Base-by-base conservation (phyloP, 2,888 invertebrate genomes). In the Cephalotes varians region DNA sequence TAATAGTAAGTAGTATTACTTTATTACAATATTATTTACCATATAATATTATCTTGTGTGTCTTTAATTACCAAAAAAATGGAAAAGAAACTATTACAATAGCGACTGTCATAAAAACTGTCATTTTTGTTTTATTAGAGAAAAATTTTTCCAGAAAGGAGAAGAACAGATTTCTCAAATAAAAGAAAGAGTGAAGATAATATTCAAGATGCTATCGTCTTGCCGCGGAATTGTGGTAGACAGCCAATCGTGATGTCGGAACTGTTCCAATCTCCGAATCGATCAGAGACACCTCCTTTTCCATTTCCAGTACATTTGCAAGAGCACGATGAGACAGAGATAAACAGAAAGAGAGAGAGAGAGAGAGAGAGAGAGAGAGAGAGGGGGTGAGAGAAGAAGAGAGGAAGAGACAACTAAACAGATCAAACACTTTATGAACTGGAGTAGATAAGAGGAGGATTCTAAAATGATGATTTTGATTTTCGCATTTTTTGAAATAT, bases 241-340 rank as follows among this genome's bases (percentile, higher is more conserved):
- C 82, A 87, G 89, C 88, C 92, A 91, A 92, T 90, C 87, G 84
- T 84, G 83, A 86, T 84, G 83, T 85, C 84, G 86, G 85, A 89
- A 90, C 86, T 89, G 87, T 86, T 86, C 81, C 89, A 90, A 90
- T 90, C 90, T 90, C 88, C 87, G 88, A 89, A 90, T 90, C 89
- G 89, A 90, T 90, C 86, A 90, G 76, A 77, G 82, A 73, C 85
- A 85, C 85, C 86, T 87, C 83, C 85, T 90, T 86, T 88, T 85
- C 86, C 88, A 90, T 88, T 90, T 90, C 90, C 88, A 90, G 86
- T 74, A 89, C 86, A 90, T 90, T 90, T 89, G 88, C 88, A 88
- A 90, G 80, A 89, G 77, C 82, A 67, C 77, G n/a, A 65, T 67
- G 51, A 77, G 76, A 81, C 44, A 79, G 81, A 81, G 76, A 44